Evolutionary conservation across 2,797 vertebrate genomes (phyloP).

Genomic region (Sitta carolinensis): DNA sequence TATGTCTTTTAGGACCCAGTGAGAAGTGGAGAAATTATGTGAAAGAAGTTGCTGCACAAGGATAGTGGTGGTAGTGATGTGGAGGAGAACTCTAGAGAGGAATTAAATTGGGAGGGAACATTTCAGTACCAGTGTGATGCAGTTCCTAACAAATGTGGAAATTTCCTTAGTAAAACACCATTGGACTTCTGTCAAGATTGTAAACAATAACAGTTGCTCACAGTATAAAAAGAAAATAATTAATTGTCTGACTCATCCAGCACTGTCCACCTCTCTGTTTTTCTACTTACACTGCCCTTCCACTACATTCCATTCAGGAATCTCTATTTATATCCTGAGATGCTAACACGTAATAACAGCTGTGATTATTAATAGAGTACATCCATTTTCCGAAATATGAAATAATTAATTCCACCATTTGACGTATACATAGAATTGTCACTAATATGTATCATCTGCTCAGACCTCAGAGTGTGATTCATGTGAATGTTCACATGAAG

Average conservation of each 20-base stretch:
- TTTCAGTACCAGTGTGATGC: neutral
- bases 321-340: neutral
- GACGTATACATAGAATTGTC: neutral
- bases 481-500: neutral
- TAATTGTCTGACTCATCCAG: neutral
- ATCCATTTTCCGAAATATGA: neutral
- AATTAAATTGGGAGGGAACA: accelerated
- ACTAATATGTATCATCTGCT: neutral
- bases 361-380: neutral
- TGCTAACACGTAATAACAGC: neutral
- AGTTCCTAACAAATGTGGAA: neutral
- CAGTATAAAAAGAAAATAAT: neutral
- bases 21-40: neutral
- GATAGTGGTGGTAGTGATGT: neutral
- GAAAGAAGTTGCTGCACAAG: neutral
- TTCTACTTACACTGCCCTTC: neutral
- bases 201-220: neutral
- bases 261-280: neutral
- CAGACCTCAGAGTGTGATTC: neutral
- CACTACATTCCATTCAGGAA: neutral
- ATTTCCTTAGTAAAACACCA: neutral
- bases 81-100: neutral
- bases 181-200: neutral
- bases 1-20: neutral
- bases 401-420: neutral